These are phyloP conservation scores for Gadus chalcogrammus DNA, from an alignment of 2,113 vertebrate genomes.

Conservation along the genomic window DNA sequence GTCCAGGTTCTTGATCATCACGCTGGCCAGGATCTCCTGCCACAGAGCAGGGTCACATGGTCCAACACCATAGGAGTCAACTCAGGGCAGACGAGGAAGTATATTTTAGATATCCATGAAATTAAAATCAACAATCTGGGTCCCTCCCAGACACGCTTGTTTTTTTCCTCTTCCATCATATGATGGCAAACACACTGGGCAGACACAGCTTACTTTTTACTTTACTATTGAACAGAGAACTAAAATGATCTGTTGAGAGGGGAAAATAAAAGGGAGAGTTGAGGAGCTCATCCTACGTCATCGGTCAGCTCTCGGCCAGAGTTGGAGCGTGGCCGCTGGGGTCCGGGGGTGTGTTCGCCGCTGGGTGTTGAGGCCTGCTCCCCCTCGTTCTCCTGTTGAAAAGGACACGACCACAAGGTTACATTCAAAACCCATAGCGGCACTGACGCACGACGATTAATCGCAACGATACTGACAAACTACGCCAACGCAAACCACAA, in stretches of 20 bases:
- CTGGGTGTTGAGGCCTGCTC: slow-evolving; percentile 68
- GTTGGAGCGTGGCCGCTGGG: slow-evolving; percentile 93
- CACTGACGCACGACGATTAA: too few species aligned
- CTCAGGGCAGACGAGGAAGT: too few species aligned
- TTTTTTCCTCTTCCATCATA: not conserved
- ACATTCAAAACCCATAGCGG: too few species aligned
- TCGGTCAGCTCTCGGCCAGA: slow-evolving; percentile 97
- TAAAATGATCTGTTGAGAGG: not conserved
- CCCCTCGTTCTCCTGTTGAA: slow-evolving; percentile 88
- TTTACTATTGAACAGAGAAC: too few species aligned
- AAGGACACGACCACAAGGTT: not conserved
- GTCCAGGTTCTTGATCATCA: slow-evolving; percentile 99
- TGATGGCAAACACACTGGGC: not conserved
- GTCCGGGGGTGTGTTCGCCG: slow-evolving; percentile 79
- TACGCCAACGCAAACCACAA: too few species aligned
- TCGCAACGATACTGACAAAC: too few species aligned
- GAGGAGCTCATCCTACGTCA: slow-evolving; percentile 75
- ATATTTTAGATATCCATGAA: not conserved
- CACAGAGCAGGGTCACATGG: too few species aligned
- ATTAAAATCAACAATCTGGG: not conserved
- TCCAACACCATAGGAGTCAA: too few species aligned
- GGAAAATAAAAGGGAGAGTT: not conserved
- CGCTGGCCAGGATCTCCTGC: slow-evolving; percentile 97
- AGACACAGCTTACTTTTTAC: not conserved
- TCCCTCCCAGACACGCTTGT: not conserved